A percentile compares a stretch with the other conserved stretches of the same genome.
Conservation (phyloP, 2,113 vertebrate species). For the Nettapus auritus region DNA sequence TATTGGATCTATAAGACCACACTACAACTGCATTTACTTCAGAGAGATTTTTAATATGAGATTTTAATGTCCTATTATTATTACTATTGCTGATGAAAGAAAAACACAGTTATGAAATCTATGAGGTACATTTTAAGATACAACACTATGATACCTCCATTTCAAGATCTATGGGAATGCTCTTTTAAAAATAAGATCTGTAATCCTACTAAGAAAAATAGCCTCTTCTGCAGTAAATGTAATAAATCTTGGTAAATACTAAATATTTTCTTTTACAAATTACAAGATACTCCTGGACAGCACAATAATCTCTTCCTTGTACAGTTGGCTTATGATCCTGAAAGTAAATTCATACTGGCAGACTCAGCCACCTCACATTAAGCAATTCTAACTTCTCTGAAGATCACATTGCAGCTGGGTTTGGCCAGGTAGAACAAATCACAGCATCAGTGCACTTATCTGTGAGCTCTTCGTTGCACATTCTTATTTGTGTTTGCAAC, state of each 20-base stretch:
- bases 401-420: neutral
- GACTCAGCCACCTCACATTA: neutral
- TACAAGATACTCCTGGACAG: neutral
- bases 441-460: neutral
- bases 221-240: neutral
- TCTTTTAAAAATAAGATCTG: neutral
- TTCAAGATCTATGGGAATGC: neutral
- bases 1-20: neutral
- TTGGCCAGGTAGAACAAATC: constrained; percentile 3
- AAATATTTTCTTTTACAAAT: constrained; percentile 17
- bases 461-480: neutral
- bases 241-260: neutral
- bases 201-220: neutral
- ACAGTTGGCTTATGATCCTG: neutral
- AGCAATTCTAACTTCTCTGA: neutral
- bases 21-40: neutral
- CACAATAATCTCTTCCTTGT: neutral
- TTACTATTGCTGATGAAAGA: neutral
- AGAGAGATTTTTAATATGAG: neutral
- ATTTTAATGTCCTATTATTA: neutral
- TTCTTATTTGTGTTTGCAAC: neutral
- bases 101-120: neutral
- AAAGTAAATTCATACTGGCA: constrained; percentile 9
- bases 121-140: neutral
- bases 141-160: neutral